Percentiles rank a stretch among this genome's conserved stretches.
Conservation (phyloP, 1,140 invertebrate genomes). For the Cotesia vestalis region DNA sequence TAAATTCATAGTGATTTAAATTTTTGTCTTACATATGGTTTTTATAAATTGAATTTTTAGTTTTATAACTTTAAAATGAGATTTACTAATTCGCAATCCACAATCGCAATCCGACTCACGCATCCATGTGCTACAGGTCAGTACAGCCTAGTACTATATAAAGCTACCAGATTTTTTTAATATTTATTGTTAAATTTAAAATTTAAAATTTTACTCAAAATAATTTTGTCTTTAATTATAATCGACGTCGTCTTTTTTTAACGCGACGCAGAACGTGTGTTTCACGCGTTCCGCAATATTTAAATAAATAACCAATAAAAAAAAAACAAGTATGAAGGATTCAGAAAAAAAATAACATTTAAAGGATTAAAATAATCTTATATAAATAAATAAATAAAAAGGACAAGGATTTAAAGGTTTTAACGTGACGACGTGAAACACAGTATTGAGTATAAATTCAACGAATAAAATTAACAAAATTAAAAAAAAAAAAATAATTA, state of each 20-base stretch:
- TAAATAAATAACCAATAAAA: constrained; percentile 1
- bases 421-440: constrained; percentile 34
- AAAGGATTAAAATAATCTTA: background rate
- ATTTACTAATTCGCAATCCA: constrained; percentile 50
- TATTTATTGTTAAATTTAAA: background rate
- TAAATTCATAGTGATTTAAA: constrained; percentile 24
- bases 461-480: constrained; percentile 32
- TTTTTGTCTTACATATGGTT: constrained; percentile 30
- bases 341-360: constrained; percentile 9
- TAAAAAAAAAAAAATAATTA: background rate
- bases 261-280: constrained; percentile 33
- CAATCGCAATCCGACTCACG: constrained; percentile 57
- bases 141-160: constrained; percentile 66
- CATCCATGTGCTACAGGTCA: constrained; percentile 68
- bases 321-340: background rate
- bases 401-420: background rate
- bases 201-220: background rate
- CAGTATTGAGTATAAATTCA: constrained; percentile 16
- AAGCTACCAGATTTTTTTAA: constrained; percentile 54
- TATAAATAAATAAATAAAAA: background rate
- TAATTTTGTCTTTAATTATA: constrained; percentile 24
- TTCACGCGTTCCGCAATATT: constrained; percentile 31
- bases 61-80: constrained; percentile 29
- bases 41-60: constrained; percentile 33
- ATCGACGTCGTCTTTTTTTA: constrained; percentile 24